These are phyloP conservation scores for Harpalus rubripes DNA, from an alignment of 2,888 invertebrate genomes.

Conservation along the genomic window DNA sequence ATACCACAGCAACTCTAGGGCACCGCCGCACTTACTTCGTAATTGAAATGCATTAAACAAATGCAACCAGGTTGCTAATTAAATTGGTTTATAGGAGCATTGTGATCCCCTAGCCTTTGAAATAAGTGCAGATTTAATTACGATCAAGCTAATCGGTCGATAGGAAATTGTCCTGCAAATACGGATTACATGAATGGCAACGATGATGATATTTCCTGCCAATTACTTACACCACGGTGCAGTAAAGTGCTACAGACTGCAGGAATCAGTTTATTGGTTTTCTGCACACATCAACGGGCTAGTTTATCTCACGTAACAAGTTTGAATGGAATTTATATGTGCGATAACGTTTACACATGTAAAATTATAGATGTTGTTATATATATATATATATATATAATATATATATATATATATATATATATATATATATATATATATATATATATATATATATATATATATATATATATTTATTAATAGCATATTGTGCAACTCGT, in stretches of 20 bases:
- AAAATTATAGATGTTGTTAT: background rate
- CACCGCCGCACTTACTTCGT: background rate
- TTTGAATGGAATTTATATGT: background rate
- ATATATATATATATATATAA: too few species aligned
- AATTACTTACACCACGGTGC: background rate
- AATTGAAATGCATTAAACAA: conserved; percentile 17
- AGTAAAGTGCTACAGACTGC: background rate
- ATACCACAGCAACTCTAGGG: background rate
- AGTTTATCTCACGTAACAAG: background rate
- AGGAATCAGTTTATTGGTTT: background rate
- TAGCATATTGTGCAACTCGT: too few species aligned
- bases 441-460: too few species aligned
- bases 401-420: too few species aligned
- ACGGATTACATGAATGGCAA: background rate
- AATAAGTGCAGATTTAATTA: background rate
- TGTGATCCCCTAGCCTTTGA: background rate
- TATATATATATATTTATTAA: too few species aligned
- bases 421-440: too few species aligned
- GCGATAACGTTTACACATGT: background rate
- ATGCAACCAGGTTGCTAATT: conserved; percentile 19
- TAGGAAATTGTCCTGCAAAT: background rate
- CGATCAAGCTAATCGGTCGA: background rate
- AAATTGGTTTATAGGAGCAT: conserved; percentile 1
- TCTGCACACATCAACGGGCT: background rate
- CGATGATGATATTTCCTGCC: conserved; percentile 3